Base-by-base conservation (phyloP, 92 coral and sea anemone species). In the Phymanthus crucifer region DNA sequence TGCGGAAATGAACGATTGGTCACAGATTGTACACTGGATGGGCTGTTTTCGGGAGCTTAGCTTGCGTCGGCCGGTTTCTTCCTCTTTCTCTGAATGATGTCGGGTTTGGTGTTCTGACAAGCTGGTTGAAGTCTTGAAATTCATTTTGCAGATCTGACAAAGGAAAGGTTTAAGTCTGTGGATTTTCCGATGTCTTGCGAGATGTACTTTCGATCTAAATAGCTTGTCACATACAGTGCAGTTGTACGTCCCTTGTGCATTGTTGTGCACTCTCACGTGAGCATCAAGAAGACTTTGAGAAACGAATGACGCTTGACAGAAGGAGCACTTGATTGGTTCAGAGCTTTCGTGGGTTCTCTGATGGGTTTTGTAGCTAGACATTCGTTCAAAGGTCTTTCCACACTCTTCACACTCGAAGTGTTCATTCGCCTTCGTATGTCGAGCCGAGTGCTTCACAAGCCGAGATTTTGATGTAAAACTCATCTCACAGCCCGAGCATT, bases 201-300 rank as follows among this genome's bases (percentile, higher is more conserved):
- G 75, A 33, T 27, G 76, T 7, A 11, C 8, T 37, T 68, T 79
- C 3, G 75, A 46, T 21, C 76, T 56, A 36, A 79, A 79, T 27
- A 76, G 48, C 34, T 79, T 79, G 68, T 79, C 69, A 27, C 83
- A 79, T 4, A 79, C 68, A 32, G 66, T 2, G 68, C 83, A 79
- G 10, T 7, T 34, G 37, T 61, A 12, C 0, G 52, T 61, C 13
- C 81, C 81, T 23, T 77, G n/a, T n/a, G n/a, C 69, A 47, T 24
- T 37, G 57, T 77, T 77, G 17, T 77, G 81, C 24, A 23, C 38
- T 29, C 81, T 77, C 13, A 37, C 23, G 31, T 77, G 81, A 4
- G 72, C 81, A 38, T 77, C 81, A 0, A 77, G 72, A 27, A 31
- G 52, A 40, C 72, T 40, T 38, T 31, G 27, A 36, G 54, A 38